A percentile compares a stretch with the other conserved stretches of the same genome.
These are phyloP conservation scores for Lasioglossum morio DNA, from an alignment of 2,888 invertebrate genomes.

Conservation along the genomic window DNA sequence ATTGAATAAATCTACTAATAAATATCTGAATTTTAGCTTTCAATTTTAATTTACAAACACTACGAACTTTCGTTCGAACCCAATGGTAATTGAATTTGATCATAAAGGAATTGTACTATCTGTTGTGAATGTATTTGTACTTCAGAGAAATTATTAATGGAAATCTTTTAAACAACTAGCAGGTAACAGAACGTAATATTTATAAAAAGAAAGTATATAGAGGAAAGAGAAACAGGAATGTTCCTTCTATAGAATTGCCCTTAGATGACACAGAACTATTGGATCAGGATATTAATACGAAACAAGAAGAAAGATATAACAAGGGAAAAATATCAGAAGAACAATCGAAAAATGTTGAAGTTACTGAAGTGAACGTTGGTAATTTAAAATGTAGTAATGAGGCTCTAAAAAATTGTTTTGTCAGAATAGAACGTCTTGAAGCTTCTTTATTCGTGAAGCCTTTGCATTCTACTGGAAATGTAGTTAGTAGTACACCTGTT, in stretches of 20 bases:
- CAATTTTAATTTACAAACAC: no score
- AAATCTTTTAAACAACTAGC: conserved; percentile 30
- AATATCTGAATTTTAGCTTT: no score
- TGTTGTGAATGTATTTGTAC: background rate
- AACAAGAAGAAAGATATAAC: background rate
- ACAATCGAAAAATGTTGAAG: background rate
- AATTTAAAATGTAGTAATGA: background rate
- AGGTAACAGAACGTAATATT: conserved; percentile 14
- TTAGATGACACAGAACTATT: background rate
- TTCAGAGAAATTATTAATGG: conserved; percentile 13
- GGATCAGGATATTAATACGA: background rate
- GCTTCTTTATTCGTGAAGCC: background rate
- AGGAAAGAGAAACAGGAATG: conserved; percentile 3
- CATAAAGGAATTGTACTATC: background rate
- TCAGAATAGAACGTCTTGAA: conserved; percentile 29
- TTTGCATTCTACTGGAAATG: background rate
- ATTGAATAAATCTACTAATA: no score
- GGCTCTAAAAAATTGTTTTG: conserved; percentile 15
- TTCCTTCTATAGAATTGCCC: background rate
- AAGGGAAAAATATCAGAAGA: background rate
- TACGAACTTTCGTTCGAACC: no score
- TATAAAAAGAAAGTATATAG: background rate
- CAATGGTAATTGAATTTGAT: conserved; percentile 1
- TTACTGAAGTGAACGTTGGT: background rate
- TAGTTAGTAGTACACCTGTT: conserved; percentile 71